Base-by-base conservation (phyloP, 2,888 invertebrate genomes). In the Drosophila percnosoma region DNA sequence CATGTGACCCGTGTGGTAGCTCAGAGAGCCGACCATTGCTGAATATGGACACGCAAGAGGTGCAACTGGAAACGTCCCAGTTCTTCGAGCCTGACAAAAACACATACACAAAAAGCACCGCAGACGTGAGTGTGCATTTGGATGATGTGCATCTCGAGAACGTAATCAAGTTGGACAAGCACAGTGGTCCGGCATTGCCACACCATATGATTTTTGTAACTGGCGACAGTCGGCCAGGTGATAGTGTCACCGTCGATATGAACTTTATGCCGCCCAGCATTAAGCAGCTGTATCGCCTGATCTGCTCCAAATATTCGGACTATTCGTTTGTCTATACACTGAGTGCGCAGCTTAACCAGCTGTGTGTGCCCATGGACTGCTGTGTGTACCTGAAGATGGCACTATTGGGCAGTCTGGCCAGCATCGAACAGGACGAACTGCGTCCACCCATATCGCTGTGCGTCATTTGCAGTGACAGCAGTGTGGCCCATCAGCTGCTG, bases 361-460 rank as follows among this genome's bases (percentile, higher is more conserved):
- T 92, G 5, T 78, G 90, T 6, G 91, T 92, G 42, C 94, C 94
- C 5, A 92, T 92, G 86, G 91, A 92, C 55, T 92, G 92, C 40
- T 93, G 92, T 80, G 91, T 93, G 0, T 92, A 92, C 68, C 80
- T 94, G 0, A 94, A 94, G 83, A 91, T 93, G 77, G 91, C 92
- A 10, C 78, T 94, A 15, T 81, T 94, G 24, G 85, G 93, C 6
- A 94, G 94, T 69, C 84, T 94, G 29, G 93, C 91, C 15, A 93
- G 93, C 45, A 84, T 92, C 34, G 92, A 92, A 72, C 67, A 78
- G 2, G 87, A 90, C 34, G 86, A 87, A 15, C 54, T 90, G 66
- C 82, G 87, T 4, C 66, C 91, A 1, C 93, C 93, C 0, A 88
- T 93, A 10, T 90, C 92, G 1, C 55, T 93, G 27, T 87, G 92